Base-by-base conservation (phyloP, 2,888 invertebrate genomes). In the Dinocampus coccinellae region DNA sequence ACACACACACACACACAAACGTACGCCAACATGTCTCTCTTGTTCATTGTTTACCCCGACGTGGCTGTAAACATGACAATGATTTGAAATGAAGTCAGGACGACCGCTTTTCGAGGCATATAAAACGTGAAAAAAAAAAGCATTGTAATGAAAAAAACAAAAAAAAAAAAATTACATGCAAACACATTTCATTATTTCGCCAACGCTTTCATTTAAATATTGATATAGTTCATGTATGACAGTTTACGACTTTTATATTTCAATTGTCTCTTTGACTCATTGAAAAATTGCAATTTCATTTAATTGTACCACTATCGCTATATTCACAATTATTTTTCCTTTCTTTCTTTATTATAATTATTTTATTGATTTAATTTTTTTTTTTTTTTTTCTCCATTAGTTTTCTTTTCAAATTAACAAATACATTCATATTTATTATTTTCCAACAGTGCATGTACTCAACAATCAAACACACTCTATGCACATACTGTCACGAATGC, bases 1-100 rank as follows among this genome's bases (percentile, higher is more conserved):
- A 13, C 10, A 11, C 26, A 10, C n/a, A 13, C 9, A 11, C 20
- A 33, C 11, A 9, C 7, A n/a, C 13, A 34, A 34, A 58, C 20
- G 11, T 58, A 6, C 20, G n/a, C 16, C 16, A 47, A 1, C 24
- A 16, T 26, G 7, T 24, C 36, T 26, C 10, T 20, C 53, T 36
- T 47, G 20, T 55, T 53, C 26, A 73, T 77, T 78, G 75, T 77
- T 78, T 77, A 76, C 76, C 70, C 75, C 77, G 75, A 77, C 77
- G 77, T 62, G 72, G 73, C 73, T 67, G 76, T 74, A 75, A 78
- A 77, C 77, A 74, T 72, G 72, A 77, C 75, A 77, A 77, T 75
- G 72, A 76, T 75, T 74, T 74, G 77, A 73, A 73, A 76, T 76
- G 71, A 78, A 78, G 61, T 62, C 74, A 69, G 73, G 53, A 68